phyloP scores from a whole-genome alignment of 2,888 invertebrate genomes.

The Cephus spinipes region DNA sequence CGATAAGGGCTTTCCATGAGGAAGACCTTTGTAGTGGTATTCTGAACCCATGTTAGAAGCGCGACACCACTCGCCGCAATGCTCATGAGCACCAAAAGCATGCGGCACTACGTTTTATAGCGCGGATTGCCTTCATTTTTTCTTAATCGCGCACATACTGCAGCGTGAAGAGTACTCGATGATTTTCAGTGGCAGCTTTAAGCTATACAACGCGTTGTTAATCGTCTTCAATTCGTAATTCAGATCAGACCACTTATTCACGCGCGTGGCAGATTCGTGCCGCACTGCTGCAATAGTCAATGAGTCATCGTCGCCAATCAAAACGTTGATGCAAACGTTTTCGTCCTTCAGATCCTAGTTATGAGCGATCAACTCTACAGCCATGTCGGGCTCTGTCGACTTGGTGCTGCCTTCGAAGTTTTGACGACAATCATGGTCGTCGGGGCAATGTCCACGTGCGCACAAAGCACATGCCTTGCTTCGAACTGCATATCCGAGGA shows the following conservation, averaged over 20 bases:
- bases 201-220: slow-evolving; percentile 22
- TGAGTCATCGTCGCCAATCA: slow-evolving; percentile 35
- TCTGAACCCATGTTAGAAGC: neutral
- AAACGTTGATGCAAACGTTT: slow-evolving; percentile 22
- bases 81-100: slow-evolving; percentile 21
- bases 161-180: slow-evolving; percentile 24
- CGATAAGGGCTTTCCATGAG: neutral
- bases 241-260: slow-evolving; percentile 29
- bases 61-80: slow-evolving; percentile 21
- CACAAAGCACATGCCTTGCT: slow-evolving; percentile 14
- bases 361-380: slow-evolving; percentile 26
- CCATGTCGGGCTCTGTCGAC: slow-evolving; percentile 36
- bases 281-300: slow-evolving; percentile 30
- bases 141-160: slow-evolving; percentile 22
- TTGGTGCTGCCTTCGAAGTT: slow-evolving; percentile 36
- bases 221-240: slow-evolving; percentile 23
- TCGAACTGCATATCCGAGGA: too few species aligned
- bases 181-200: slow-evolving; percentile 20
- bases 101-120: slow-evolving; percentile 17
- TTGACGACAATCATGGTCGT: slow-evolving; percentile 31
- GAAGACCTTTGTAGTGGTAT: neutral
- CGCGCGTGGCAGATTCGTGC: slow-evolving; percentile 14
- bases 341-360: slow-evolving; percentile 26
- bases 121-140: slow-evolving; percentile 23
- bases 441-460: slow-evolving; percentile 13